Evolutionary conservation across 2,113 vertebrate genomes (phyloP).

Genomic region (Turnix velox): DNA sequence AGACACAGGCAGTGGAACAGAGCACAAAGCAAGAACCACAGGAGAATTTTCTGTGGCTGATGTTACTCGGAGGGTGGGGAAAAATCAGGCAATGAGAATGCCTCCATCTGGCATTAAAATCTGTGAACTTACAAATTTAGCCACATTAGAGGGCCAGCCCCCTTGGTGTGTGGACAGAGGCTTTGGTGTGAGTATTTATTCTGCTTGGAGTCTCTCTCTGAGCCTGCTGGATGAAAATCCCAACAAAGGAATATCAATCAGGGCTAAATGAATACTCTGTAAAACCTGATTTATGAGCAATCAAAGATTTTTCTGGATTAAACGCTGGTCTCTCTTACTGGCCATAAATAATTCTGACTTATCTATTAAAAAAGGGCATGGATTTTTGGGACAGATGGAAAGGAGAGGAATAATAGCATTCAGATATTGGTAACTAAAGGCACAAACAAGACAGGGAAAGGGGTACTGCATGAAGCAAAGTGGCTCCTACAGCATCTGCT

Average conservation of each 20-base stretch:
- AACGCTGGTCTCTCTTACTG: not conserved
- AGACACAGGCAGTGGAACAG: not conserved
- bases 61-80: not conserved
- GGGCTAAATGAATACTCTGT: not conserved
- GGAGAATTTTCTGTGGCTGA: not conserved
- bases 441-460: not conserved
- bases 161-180: not conserved
- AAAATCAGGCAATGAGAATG: not conserved
- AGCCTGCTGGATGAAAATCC: not conserved
- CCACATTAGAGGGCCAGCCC: not conserved
- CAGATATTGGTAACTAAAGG: not conserved
- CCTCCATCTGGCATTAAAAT: not conserved
- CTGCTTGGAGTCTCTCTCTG: not conserved
- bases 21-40: not conserved
- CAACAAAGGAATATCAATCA: conserved; percentile 36
- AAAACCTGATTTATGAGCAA: conserved; percentile 26
- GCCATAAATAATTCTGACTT: conserved; percentile 5
- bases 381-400: not conserved
- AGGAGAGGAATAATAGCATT: not conserved
- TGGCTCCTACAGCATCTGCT: not conserved
- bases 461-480: not conserved
- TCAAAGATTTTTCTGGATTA: conserved; percentile 16
- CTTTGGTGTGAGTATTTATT: not conserved
- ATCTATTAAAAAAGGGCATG: not conserved
- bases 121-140: not conserved